Conservation (phyloP, 2,888 invertebrate genomes). For the Orthonevra nobilis region DNA sequence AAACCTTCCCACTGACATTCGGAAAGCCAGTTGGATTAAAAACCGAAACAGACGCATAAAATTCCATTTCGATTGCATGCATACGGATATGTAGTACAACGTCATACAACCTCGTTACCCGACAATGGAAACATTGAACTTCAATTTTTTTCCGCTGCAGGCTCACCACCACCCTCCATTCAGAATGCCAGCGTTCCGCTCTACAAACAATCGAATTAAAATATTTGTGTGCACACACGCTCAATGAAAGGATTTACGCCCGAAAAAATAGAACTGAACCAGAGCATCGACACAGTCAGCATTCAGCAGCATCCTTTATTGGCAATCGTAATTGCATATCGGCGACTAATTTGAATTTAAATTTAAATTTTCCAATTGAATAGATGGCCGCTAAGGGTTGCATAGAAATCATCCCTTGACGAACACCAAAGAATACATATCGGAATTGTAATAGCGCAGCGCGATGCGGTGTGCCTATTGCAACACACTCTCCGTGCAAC, state of each 20-base stretch:
- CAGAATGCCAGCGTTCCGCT: neutral
- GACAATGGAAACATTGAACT: slow-evolving; percentile 63
- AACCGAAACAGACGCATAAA: slow-evolving; percentile 50
- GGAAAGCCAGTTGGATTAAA: slow-evolving; percentile 40
- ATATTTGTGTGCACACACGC: slow-evolving; percentile 41
- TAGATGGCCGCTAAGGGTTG: slow-evolving; percentile 46
- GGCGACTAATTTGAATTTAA: slow-evolving; percentile 72
- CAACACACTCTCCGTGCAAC: slow-evolving; percentile 33
- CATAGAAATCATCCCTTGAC: slow-evolving; percentile 46
- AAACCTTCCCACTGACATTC: slow-evolving; percentile 30
- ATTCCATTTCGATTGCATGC: slow-evolving; percentile 27
- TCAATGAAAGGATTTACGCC: slow-evolving; percentile 22
- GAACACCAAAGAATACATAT: slow-evolving; percentile 3
- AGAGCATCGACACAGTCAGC: neutral
- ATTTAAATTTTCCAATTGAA: slow-evolving; percentile 72
- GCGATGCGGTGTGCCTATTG: slow-evolving; percentile 34
- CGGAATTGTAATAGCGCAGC: slow-evolving; percentile 43
- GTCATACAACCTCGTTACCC: slow-evolving; percentile 10
- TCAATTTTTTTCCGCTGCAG: slow-evolving; percentile 31
- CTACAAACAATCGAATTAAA: slow-evolving; percentile 51
- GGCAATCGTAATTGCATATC: slow-evolving; percentile 68
- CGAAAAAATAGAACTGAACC: slow-evolving; percentile 27
- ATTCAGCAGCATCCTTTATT: slow-evolving; percentile 45
- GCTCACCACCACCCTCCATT: neutral
- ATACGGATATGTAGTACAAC: slow-evolving; percentile 9